Evolutionary conservation across 2,888 invertebrate genomes (phyloP), one percentile per base, ranked within the genome.

Genomic region (Diadromus collaris): DNA sequence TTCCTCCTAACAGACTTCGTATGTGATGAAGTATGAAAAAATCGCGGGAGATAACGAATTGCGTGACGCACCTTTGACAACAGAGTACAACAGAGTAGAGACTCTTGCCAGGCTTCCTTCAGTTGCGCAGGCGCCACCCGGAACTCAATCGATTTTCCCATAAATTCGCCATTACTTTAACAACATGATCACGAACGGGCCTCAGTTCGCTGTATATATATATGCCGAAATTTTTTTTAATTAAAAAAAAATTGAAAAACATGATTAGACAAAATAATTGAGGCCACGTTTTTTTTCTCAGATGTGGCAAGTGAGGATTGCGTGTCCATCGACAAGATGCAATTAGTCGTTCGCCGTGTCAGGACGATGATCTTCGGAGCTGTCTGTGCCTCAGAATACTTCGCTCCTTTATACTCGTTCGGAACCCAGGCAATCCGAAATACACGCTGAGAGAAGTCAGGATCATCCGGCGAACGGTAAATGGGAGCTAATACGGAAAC

Each of bases 291-390:
- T 13, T 51, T 51, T 51, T 51, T 13, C 4, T 51, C 24, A 4
- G 9, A 13, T 13, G 6, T 5, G 16, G 16, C 6, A 54, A 27
- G 48, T 48, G 10, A 27, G 27, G 16, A 54, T 56, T 16, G 24
- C 19, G 7, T 9, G n/a, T 44, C 4, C 29, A 21, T 5, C 32
- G 56, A 58, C n/a, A 10, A 29, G 38, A 27, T 68, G 41, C 13
- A 44, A 69, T 58, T 58, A 29, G 41, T 58, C 51, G 7, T 38
- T 34, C 16, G 65, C 34, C 34, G n/a, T 29, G 29, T 21, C 19
- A n/a, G 27, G 61, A 54, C 51, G 71, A 64, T 41, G 27, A 72
- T 38, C 72, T 64, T 64, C 13, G 16, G 72, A 46, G 64, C 54
- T 41, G 5, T 41, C 21, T 41, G 64, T 44, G n/a, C 64, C 54